Percentiles rank a stretch among this genome's conserved stretches.
Conservation (phyloP, 2,113 vertebrate species). For the Capreolus pygargus region DNA sequence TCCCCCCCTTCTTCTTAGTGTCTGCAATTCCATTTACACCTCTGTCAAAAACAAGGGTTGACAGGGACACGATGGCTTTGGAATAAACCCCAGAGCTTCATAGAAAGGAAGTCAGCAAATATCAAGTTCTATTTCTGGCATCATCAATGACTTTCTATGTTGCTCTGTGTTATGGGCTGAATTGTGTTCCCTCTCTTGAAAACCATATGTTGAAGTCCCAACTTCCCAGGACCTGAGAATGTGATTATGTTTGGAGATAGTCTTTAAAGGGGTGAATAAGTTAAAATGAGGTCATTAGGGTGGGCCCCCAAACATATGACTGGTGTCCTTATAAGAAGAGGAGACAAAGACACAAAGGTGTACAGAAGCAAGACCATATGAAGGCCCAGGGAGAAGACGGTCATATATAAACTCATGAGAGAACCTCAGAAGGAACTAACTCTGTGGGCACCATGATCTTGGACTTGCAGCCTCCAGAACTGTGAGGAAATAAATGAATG, state of each 20-base stretch:
- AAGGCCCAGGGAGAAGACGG: not conserved
- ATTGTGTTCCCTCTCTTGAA: not conserved
- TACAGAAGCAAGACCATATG: not conserved
- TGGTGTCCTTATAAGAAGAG: not conserved
- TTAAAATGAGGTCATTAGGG: not conserved
- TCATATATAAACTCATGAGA: not conserved
- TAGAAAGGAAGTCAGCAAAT: not conserved
- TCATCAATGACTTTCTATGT: not conserved
- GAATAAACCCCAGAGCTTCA: not conserved
- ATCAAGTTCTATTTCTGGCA: slow-evolving; percentile 9
- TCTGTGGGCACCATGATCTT: not conserved
- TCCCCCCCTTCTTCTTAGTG: not conserved
- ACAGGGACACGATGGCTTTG: not conserved
- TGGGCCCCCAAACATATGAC: not conserved
- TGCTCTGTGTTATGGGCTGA: not conserved
- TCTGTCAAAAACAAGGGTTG: slow-evolving; percentile 18
- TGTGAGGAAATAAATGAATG: not conserved
- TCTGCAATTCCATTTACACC: slow-evolving; percentile 34
- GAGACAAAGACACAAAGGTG: not conserved
- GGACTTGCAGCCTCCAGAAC: not conserved
- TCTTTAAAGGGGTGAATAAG: not conserved
- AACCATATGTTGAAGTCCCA: not conserved
- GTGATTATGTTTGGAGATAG: not conserved
- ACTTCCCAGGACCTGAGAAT: not conserved
- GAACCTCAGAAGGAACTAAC: not conserved